Conservation (phyloP, 2,888 invertebrate species). For the Hymenopus coronatus region DNA sequence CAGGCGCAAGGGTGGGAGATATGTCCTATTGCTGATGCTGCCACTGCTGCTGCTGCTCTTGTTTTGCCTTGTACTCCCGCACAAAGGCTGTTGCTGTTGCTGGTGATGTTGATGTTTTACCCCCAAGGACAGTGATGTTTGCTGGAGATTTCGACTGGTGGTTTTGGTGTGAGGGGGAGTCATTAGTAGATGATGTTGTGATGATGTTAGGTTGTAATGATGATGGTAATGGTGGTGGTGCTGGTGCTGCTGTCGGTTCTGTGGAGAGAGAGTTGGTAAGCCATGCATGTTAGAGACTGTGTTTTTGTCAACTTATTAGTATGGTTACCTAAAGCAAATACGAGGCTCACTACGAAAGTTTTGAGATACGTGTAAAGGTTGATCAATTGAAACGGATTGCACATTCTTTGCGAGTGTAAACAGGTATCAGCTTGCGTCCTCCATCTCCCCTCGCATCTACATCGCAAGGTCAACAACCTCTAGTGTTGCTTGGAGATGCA, state of each 20-base stretch:
- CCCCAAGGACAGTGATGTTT: slow-evolving; percentile 35
- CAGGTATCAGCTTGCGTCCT: no score
- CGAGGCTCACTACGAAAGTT: no score
- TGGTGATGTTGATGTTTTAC: slow-evolving; percentile 33
- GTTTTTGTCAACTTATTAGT: not conserved
- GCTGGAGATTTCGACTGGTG: slow-evolving; percentile 14
- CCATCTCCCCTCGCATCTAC: no score
- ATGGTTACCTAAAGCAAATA: not conserved
- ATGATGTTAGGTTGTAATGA: slow-evolving; percentile 46
- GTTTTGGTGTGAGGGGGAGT: slow-evolving; percentile 28
- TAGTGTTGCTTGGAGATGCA: no score
- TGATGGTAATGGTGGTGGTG: slow-evolving; percentile 47
- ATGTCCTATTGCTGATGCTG: slow-evolving; percentile 35
- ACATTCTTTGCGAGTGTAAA: no score
- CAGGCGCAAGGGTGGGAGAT: slow-evolving; percentile 31
- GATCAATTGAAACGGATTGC: no score
- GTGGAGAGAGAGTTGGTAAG: slow-evolving; percentile 34
- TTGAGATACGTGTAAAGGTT: no score
- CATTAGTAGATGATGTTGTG: slow-evolving; percentile 32
- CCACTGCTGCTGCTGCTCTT: slow-evolving; percentile 19
- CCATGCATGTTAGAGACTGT: slow-evolving; percentile 29
- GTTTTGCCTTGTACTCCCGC: slow-evolving; percentile 17
- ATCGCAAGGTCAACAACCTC: no score
- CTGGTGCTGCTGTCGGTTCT: slow-evolving; percentile 44
- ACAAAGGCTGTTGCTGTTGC: not conserved